Percentiles rank a stretch among this genome's conserved stretches.
Evolutionary conservation across 2,888 invertebrate genomes (phyloP).

Genomic region (Baronia brevicornis): DNA sequence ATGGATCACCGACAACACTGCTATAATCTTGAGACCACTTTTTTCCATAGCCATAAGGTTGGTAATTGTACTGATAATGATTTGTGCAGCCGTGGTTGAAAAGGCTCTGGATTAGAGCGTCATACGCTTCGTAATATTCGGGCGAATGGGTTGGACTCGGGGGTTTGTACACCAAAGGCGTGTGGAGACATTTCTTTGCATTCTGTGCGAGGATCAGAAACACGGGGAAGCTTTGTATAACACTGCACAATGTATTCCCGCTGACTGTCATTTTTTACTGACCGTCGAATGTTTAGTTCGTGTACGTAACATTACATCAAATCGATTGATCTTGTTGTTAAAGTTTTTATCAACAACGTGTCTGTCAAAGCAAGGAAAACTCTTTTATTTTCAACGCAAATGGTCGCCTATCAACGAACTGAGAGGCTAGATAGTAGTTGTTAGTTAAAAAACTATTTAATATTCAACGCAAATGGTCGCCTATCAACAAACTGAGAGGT

Average conservation of each 20-base stretch:
- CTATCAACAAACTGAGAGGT: no score
- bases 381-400: no score
- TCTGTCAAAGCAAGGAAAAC: no score
- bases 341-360: no score
- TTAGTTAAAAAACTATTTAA: no score
- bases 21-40: conserved; percentile 18
- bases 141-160: conserved; percentile 56
- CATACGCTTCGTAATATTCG: conserved; percentile 61
- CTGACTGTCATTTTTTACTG: conserved; percentile 43
- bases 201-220: conserved; percentile 60
- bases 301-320: no score
- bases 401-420: no score
- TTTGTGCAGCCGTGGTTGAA: conserved; percentile 33
- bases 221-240: conserved; percentile 59
- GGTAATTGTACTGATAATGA: conserved; percentile 14
- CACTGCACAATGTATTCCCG: conserved; percentile 47
- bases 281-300: no score
- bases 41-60: conserved; percentile 22
- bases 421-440: no score
- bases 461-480: no score
- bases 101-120: conserved; percentile 44
- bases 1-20: conserved; percentile 12
- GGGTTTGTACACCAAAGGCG: conserved; percentile 55
- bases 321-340: no score
- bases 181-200: conserved; percentile 47